Percentiles rank a stretch among this genome's conserved stretches.
Conservation (phyloP, 2,797 vertebrate species). For the Mus spretus region DNA sequence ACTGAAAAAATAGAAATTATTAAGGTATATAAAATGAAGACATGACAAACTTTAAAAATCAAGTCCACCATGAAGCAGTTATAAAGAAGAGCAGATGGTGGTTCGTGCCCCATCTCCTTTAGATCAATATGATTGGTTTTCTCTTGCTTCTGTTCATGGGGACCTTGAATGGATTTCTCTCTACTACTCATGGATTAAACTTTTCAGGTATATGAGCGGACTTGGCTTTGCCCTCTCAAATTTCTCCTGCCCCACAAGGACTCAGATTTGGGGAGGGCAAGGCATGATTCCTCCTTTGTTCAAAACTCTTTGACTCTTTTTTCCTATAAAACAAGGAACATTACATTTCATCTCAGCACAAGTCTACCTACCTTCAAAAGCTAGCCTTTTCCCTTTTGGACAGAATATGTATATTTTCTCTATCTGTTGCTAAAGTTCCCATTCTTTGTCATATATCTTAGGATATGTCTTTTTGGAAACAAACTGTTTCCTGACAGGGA, state of each 20-base stretch:
- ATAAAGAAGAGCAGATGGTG: background rate
- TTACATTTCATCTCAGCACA: background rate
- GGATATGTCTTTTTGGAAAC: slow-evolving; percentile 39
- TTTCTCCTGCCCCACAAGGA: background rate
- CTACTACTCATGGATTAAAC: background rate
- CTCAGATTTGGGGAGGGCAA: background rate
- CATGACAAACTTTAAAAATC: slow-evolving; percentile 8
- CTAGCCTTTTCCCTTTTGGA: background rate
- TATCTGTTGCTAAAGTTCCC: background rate
- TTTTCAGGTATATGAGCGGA: background rate
- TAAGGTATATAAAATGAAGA: slow-evolving; percentile 10
- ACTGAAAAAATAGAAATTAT: slow-evolving; percentile 36
- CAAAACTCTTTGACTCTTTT: background rate
- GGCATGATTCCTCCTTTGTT: background rate
- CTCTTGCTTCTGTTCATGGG: background rate
- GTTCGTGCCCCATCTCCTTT: background rate
- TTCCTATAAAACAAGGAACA: background rate
- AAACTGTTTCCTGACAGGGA: slow-evolving; percentile 26
- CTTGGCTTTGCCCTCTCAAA: background rate
- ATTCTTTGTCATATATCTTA: slow-evolving; percentile 39
- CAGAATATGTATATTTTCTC: background rate
- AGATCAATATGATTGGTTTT: background rate
- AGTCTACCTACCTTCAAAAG: background rate
- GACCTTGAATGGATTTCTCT: background rate
- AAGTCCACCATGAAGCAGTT: background rate